These are phyloP conservation scores for Holacanthella duospinosa DNA, from an alignment of 2,888 invertebrate genomes.

Conservation along the genomic window DNA sequence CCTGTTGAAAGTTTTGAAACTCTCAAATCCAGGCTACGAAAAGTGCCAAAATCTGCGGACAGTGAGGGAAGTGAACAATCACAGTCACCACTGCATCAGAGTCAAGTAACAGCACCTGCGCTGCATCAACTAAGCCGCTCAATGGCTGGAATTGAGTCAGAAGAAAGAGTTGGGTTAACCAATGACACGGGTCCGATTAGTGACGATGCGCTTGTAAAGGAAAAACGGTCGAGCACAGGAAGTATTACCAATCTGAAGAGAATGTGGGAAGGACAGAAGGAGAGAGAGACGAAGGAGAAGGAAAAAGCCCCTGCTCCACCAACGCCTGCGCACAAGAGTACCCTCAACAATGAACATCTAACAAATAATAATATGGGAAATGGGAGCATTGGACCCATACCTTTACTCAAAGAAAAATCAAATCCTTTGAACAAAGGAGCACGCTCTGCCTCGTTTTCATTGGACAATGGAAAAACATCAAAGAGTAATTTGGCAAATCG, in stretches of 20 bases:
- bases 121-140: not conserved
- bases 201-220: constrained; percentile 46
- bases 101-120: not conserved
- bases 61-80: constrained; percentile 24
- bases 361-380: not conserved
- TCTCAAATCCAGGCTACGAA: constrained; percentile 70
- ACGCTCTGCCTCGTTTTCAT: not conserved
- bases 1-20: constrained; percentile 32
- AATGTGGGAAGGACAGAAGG: constrained; percentile 64
- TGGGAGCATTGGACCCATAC: not conserved
- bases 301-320: constrained; percentile 9
- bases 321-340: not conserved
- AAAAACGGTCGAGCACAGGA: constrained; percentile 80
- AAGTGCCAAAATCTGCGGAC: constrained; percentile 48
- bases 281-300: constrained; percentile 17
- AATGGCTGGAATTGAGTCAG: constrained; percentile 9
- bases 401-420: not conserved
- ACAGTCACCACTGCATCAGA: constrained; percentile 29
- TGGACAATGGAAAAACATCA: not conserved
- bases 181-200: no score
- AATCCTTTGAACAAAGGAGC: not conserved
- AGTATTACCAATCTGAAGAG: constrained; percentile 86
- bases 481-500: not conserved
- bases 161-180: constrained; percentile 4
- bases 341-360: not conserved